Evolutionary conservation across 2,888 invertebrate genomes (phyloP), one percentile per base, ranked within the genome.

Genomic region (Alloscopus bannaensis): DNA sequence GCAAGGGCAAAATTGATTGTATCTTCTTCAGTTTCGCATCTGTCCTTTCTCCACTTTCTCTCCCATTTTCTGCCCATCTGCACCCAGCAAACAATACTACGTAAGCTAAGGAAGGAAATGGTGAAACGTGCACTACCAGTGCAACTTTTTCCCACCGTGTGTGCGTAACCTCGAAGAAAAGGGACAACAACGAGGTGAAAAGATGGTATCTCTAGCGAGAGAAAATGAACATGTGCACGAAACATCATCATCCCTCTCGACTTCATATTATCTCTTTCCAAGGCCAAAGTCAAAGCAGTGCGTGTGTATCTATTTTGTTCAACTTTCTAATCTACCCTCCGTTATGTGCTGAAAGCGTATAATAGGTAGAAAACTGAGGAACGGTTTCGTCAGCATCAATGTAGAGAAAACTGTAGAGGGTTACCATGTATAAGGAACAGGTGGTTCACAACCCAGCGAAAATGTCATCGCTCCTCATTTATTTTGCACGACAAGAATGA

Each of bases 401-500:
- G n/a, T 36, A 52, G 52, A 52, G 52, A 31, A 31, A 57, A 55
- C n/a, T n/a, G n/a, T n/a, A n/a, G n/a, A n/a, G n/a, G n/a, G n/a
- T n/a, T n/a, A n/a, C n/a, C n/a, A n/a, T n/a, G n/a, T n/a, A 65
- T 75, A 80, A 71, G 82, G 75, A 84, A 84, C 84, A 84, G 84
- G 84, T 84, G 84, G 84, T 82, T 82, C 66, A 47, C 52, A 57
- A 40, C 64, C 60, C 57, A 57, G 57, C 78, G 77, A 76, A 80
- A 81, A 84, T 84, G 83, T 84, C 84, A 84, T 84, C 81, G 77
- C 84, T 76, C 70, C 83, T 82, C 84, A 84, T 84, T 83, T 79
- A 84, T 83, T 84, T 83, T 83, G 79, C 81, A 82, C 72, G 82
- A 82, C 81, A 81, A 79, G 82, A 84, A 24, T 81, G 76, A 83